phyloP scores from a whole-genome alignment of 1,140 invertebrate species.

The Linepithema humile region DNA sequence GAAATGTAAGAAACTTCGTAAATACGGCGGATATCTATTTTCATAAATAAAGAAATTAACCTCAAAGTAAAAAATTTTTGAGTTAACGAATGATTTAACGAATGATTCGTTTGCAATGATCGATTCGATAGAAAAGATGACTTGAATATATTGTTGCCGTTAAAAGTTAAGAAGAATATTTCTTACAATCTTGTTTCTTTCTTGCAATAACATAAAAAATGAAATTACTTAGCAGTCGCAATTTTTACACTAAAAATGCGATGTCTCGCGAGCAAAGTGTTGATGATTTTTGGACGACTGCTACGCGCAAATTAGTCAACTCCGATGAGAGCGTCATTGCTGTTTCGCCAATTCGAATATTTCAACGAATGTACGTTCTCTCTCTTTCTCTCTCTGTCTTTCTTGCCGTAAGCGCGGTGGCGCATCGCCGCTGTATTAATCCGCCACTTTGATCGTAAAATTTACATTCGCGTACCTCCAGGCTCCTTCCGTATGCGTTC shows the following conservation, averaged over 20 bases:
- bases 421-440: conserved; percentile 67
- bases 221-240: neutral
- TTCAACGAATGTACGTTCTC: neutral
- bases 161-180: neutral
- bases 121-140: neutral
- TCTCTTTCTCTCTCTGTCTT: neutral
- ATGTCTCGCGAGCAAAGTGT: neutral
- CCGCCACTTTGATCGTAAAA: conserved; percentile 70
- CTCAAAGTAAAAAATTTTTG: neutral
- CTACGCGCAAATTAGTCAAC: conserved; percentile 3
- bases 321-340: conserved; percentile 6
- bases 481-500: conserved; percentile 63
- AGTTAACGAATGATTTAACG: neutral
- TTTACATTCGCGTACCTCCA: conserved; percentile 68
- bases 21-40: conserved; percentile 14
- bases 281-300: conserved; percentile 18
- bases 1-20: conserved; percentile 52
- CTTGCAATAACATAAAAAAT: neutral
- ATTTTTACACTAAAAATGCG: neutral
- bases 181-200: neutral
- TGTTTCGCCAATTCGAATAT: conserved; percentile 19
- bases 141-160: neutral
- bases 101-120: neutral
- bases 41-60: neutral
- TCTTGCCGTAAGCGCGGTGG: conserved; percentile 5